Percentiles rank a stretch among this genome's conserved stretches.
Evolutionary conservation across 2,888 invertebrate species (phyloP).

Genomic region (Therioaphis trifolii): DNA sequence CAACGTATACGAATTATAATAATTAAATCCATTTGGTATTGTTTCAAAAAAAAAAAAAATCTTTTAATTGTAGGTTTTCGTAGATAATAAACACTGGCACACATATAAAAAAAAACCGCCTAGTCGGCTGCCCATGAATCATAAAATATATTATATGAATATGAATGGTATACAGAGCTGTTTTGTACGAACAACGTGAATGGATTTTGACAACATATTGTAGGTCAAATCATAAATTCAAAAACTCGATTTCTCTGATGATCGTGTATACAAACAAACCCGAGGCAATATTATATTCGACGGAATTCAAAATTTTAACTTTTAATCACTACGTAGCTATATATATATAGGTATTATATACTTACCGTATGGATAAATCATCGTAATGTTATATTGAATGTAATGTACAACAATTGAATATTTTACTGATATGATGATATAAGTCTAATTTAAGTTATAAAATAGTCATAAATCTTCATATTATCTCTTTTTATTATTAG

Average conservation of each 20-base stretch:
- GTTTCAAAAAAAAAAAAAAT: constrained; percentile 42
- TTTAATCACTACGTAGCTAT: constrained; percentile 2
- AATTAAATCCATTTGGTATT: constrained; percentile 58
- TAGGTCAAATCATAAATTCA: constrained; percentile 47
- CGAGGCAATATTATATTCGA: constrained; percentile 35
- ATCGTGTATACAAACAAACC: constrained; percentile 48
- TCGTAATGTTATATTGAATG: background rate
- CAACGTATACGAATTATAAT: constrained; percentile 52
- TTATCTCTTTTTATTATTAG: too few species aligned
- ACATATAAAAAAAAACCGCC: constrained; percentile 34
- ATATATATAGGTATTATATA: too few species aligned
- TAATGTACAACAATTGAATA: background rate
- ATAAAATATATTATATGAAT: constrained; percentile 57
- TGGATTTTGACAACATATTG: constrained; percentile 50
- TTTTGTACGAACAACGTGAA: constrained; percentile 30
- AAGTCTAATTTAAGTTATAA: too few species aligned
- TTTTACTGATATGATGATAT: too few species aligned
- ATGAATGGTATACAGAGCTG: constrained; percentile 33
- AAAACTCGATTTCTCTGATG: constrained; percentile 52
- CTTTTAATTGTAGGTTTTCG: constrained; percentile 59
- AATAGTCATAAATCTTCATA: too few species aligned
- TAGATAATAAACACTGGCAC: constrained; percentile 58
- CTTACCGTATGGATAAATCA: background rate
- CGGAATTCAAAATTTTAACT: constrained; percentile 36
- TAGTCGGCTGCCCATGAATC: constrained; percentile 56